These are phyloP conservation scores for Stenotaenia linearis DNA, from an alignment of 2,888 invertebrate species.

Conservation along the genomic window DNA sequence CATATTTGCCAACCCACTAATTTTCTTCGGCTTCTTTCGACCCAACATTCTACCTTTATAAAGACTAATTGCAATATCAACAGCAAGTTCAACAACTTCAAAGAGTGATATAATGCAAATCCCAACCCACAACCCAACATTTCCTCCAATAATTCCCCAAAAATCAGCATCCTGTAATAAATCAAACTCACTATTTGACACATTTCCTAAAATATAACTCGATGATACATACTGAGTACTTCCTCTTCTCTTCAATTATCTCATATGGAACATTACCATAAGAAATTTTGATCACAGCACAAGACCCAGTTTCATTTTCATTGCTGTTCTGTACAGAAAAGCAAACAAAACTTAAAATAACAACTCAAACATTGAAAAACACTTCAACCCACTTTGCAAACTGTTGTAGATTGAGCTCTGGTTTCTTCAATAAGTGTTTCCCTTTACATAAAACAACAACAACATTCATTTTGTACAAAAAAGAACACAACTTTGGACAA, in stretches of 20 bases:
- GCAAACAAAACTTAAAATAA: neutral
- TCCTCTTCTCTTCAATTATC: conserved; percentile 29
- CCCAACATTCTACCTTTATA: neutral
- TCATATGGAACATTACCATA: conserved; percentile 29
- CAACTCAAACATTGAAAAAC: neutral
- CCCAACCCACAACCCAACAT: conserved; percentile 27
- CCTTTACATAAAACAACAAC: neutral
- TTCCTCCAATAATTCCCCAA: conserved; percentile 30
- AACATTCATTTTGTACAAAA: neutral
- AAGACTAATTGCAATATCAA: neutral
- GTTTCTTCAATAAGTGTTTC: conserved; percentile 26
- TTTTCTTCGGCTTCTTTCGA: neutral
- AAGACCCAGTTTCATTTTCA: neutral
- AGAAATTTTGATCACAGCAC: conserved; percentile 29
- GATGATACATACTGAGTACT: conserved; percentile 8
- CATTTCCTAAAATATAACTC: too few species aligned
- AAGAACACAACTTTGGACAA: neutral
- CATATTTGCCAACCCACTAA: neutral
- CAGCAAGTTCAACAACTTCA: conserved; percentile 24
- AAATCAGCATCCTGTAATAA: conserved; percentile 27
- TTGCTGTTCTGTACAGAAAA: neutral
- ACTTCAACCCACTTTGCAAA: neutral
- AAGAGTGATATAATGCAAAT: conserved; percentile 26
- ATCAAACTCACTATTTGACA: neutral
- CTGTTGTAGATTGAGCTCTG: neutral